Base-by-base conservation (phyloP, 2,113 vertebrate species). In the Alexandromys fortis region DNA sequence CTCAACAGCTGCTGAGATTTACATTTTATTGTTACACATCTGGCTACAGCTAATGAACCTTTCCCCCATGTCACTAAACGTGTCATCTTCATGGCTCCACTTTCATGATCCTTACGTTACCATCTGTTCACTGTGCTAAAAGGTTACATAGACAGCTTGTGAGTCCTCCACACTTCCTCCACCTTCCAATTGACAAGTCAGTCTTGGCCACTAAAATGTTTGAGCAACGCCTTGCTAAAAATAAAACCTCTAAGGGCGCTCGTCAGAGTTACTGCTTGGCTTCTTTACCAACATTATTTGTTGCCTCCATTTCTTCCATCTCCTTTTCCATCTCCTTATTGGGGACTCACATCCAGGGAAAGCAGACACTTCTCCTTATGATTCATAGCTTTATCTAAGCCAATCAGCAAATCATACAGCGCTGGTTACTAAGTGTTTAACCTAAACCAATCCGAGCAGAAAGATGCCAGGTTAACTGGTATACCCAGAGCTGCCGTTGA, bases 221-320 rank as follows among this genome's bases (percentile, higher is more conserved):
- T 89, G 89, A 78, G n/a, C 42, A 76, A 63, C 5, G 9, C 30
- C 42, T 30, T 93, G 61, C 92, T 93, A 87, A 79, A 97, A 76
- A 58, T 45, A 49, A 89, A 95, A 94, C 2, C 45, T 4, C 49
- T 79, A 49, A 88, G 52, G 65, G n/a, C 38, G 70, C 30, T 52
- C 10, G 0, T n/a, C 70, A 90, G 42, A 89, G 61, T 61, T 67
- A 63, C 22, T 61, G 28, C 49, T 79, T 91, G 75, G 52, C 65
- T 89, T 65, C 7, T 94, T 82, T 63, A 33, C 28, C 8, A 63
- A 26, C 8, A 72, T 85, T 79, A 13, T 70, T 81, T 89, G 55
- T 19, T 26, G 72, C 17, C 16, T 87, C 58, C 11, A 10, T 12
- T 70, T 82, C 19, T 81, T 52, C 4, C 35, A 85, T 61, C 28